Conservation (phyloP, 2,888 invertebrate genomes). For the Cantharis rufa region DNA sequence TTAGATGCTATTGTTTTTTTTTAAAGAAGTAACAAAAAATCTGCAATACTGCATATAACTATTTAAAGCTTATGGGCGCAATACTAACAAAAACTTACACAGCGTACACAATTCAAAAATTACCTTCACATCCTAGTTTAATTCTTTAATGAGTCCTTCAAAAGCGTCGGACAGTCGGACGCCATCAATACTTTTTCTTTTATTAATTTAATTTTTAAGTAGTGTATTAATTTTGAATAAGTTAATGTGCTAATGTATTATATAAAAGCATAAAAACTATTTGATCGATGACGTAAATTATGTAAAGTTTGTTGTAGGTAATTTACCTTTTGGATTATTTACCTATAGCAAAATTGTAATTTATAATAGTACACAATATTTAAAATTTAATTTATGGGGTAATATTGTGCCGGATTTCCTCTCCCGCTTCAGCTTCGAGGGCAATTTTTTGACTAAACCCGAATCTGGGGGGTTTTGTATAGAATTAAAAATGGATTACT, state of each 20-base stretch:
- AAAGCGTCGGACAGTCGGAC: slow-evolving; percentile 28
- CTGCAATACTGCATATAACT: background rate
- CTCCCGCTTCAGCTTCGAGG: background rate
- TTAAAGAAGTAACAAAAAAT: background rate
- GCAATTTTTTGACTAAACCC: background rate
- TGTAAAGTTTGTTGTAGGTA: background rate
- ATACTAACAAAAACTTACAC: background rate
- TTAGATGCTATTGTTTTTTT: too few relatives aligned
- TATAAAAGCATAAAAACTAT: slow-evolving; percentile 1
- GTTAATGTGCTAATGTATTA: background rate
- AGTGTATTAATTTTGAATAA: slow-evolving; percentile 5
- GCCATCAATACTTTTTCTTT: slow-evolving; percentile 10
- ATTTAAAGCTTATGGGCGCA: too few relatives aligned
- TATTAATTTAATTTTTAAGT: background rate
- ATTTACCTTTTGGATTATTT: background rate
- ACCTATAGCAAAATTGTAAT: background rate
- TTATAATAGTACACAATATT: background rate
- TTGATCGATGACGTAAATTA: slow-evolving; percentile 1
- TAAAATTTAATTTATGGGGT: background rate
- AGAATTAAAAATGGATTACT: background rate
- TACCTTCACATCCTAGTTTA: slow-evolving; percentile 17
- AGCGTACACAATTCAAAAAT: slow-evolving; percentile 5
- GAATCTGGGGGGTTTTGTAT: background rate
- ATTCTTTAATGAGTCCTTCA: slow-evolving; percentile 25
- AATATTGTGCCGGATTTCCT: background rate